Base-by-base conservation (phyloP, 2,888 invertebrate genomes). In the Yponomeuta sedellus region DNA sequence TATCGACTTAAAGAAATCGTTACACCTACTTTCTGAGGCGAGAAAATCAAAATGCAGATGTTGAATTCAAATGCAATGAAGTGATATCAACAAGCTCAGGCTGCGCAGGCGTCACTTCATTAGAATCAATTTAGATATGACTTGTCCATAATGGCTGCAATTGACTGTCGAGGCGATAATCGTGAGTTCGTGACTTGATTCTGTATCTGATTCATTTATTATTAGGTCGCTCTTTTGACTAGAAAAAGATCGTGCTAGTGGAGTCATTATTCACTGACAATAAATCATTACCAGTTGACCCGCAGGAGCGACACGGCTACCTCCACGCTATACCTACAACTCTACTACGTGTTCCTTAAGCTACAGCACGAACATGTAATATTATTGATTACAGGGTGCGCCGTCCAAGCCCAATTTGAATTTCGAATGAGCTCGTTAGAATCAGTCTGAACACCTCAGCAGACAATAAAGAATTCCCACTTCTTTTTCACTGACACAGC, bases 341-440 rank as follows among this genome's bases (percentile, higher is more conserved):
- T 16, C 12, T 52, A 52, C 44, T 12, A 34, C 6, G 34, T 16
- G 44, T 12, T 52, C 2, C 16, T 52, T 52, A 52, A 52, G 44
- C 44, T 22, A 22, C 44, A 83, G 80, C 88, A 86, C 87, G 87
- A 89, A 87, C 88, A 83, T 86, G 85, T 89, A 88, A 88, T 90
- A 88, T 89, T 89, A 90, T 91, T 90, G 90, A 91, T 91, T 86
- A 86, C 85, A 75, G 86, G 82, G 87, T 80, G 84, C 83, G 83
- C 79, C 80, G 85, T 82, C 84, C 82, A 81, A 52, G 80, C 77
- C 76, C 80, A 74, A 90, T 90, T 90, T 90, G 90, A 91, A 91
- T 88, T 90, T 85, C 88, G 86, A 89, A 90, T 90, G 88, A 90
- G 89, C 86, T 88, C 86, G 89, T 89, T 90, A 90, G 82, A 86